Conservation (phyloP, 2,113 vertebrate species). For the Ranitomeya imitator region DNA sequence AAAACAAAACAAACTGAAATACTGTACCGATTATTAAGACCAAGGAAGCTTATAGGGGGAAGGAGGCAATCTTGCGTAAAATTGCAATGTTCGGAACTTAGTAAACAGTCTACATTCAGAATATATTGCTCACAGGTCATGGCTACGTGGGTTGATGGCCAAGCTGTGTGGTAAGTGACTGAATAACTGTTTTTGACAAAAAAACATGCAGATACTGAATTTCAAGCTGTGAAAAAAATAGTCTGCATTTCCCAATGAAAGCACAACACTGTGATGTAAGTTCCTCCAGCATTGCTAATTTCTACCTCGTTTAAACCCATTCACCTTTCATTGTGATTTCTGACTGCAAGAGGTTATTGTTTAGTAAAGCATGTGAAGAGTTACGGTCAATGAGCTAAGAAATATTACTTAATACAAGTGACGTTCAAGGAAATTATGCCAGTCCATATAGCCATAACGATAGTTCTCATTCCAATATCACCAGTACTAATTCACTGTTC, state of each 20-base stretch:
- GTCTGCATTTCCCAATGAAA: constrained; percentile 14
- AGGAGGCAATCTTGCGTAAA: too few relatives aligned
- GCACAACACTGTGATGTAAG: constrained; percentile 8
- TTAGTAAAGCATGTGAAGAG: neutral
- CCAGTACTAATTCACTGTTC: neutral
- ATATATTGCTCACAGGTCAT: neutral
- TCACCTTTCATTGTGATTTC: constrained; percentile 15
- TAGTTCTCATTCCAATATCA: neutral
- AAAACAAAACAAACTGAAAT: too few relatives aligned
- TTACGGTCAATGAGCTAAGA: neutral
- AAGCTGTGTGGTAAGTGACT: constrained; percentile 18
- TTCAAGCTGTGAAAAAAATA: constrained; percentile 21
- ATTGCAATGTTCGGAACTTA: neutral
- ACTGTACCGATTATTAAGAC: too few relatives aligned
- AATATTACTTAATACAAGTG: constrained; percentile 2
- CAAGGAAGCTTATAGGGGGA: too few relatives aligned
- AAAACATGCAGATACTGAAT: neutral
- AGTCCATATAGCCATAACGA: neutral
- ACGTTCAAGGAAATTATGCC: neutral
- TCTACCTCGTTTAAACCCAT: constrained; percentile 14
- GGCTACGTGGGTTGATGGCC: constrained; percentile 1
- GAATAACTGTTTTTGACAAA: constrained; percentile 43
- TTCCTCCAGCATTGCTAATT: neutral
- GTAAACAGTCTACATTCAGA: neutral
- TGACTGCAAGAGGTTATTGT: constrained; percentile 16